Base-by-base conservation (phyloP, 1,140 invertebrate species). In the Anadara kagoshimensis region DNA sequence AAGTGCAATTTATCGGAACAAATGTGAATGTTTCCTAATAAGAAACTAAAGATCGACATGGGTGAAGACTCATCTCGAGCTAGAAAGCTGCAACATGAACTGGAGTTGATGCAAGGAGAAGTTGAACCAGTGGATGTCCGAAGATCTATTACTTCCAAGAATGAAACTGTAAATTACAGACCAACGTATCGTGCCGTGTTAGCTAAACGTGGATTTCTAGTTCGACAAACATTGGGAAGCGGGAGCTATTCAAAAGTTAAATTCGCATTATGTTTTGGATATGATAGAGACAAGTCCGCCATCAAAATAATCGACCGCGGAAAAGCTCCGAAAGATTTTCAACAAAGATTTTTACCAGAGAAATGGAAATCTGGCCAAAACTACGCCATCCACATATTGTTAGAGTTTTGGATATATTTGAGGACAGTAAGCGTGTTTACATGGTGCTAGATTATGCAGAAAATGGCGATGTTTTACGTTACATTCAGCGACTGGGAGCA, bases 291-390 rank as follows among this genome's bases (percentile, higher is more conserved):
- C 90, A 65, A 81, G 26, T 89, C 96, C 56, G 96, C 96, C 5
- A 96, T 96, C 83, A 98, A 98, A 90, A 96, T 97, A 81, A 95
- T 97, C 79, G 94, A 95, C 84, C 92, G 92, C 8, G 84, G 88
- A 11, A 91, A 92, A 79, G 93, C 93, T 3, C 95, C 93, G 0
- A 91, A 92, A 76, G 93, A 95, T 82, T 97, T 94, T 82, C 91
- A 94, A 75, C 93, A 95, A 74, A 96, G 96, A 86, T 97, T 98
- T 89, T 95, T 98, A 83, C 95, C 95, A 16, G 96, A 43, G 96
- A 98, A 90, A 90, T 97, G 57, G 93, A 97, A 68, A 96, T 97
- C 76, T 90, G 97, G 73, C 95, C 94, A 7, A 94, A 94, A 87
- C 93, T 98, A 67, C 93, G 95, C 83, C 96, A 97, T 91, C 90